Base-by-base conservation (phyloP, 2,888 invertebrate genomes). In the Stratiomys singularior region DNA sequence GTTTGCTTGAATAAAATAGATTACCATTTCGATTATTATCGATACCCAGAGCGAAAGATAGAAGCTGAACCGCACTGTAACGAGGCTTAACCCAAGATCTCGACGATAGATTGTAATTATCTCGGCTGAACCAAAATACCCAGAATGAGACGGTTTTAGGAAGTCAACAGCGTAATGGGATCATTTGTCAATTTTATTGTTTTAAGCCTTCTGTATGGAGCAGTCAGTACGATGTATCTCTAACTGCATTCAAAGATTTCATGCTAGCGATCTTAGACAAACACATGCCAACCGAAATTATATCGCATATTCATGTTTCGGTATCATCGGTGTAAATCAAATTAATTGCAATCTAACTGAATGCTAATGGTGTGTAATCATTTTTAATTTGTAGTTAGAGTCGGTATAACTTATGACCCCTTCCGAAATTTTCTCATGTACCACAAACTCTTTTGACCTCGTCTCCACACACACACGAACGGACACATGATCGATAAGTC, bases 151-250 rank as follows among this genome's bases (percentile, higher is more conserved):
- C 18, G 23, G 47, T 15, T 60, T 69, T 69, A 69, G 47, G 69
- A 69, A 69, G 69, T 47, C 30, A 47, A 30, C 47, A 23, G 25
- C 46, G 15, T 69, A 69, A 69, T 69, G 69, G 47, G 37, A 69
- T 69, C 69, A 69, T 69, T 69, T 69, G 15, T 69, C 69, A 69
- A 69, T 69, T 47, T 69, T 7, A 69, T 69, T 69, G 21, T 69
- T 69, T 69, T 69, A 11, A 47, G 47, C 69, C 69, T 69, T 69
- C 69, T 47, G 69, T 69, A 21, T 1, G 30, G 11, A 27, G 11
- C 9, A 66, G 18, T 13, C n/a, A 37, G 37, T 30, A 5, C 23
- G 21, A 18, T 52, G 52, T 15, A 52, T 18, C 52, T n/a, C 52
- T 52, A 52, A 52, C 52, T 52, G 52, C 52, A 52, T 52, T 52